Evolutionary conservation across 1,140 invertebrate species (phyloP), one percentile per base, ranked within the genome.

Genomic region (Acromyrmex heyeri): DNA sequence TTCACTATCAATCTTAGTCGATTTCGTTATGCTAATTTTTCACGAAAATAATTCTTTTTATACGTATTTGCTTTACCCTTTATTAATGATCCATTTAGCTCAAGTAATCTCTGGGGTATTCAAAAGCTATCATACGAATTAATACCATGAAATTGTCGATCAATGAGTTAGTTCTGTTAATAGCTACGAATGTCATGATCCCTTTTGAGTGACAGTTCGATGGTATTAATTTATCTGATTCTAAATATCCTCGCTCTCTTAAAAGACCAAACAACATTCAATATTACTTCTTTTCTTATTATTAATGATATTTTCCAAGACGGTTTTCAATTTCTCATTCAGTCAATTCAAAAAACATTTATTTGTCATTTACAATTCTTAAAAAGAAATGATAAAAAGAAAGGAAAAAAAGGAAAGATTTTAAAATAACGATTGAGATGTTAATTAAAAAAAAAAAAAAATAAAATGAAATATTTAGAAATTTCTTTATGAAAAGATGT

Each of bases 1-100:
- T 30, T 61, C 2, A 67, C 34, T 30, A 82, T 82, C 53, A 59
- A 81, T 70, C 67, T 72, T 82, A 59, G 69, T 57, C 24, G 78
- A 59, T 82, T 4, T 72, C 18, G 4, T 18, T 72, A 27, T 5
- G 10, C 3, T 6, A 78, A 70, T 57, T 30, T 53, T 50, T 70
- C 38, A 6, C 2, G 18, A 2, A n/a, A 48, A 38, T 61, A 8
- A 38, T 76, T 61, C 12, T 21, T 82, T 82, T 48, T 48, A 38
- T 44, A 44, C 38, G 38, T 12, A 44, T 72, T 3, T 44, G 3
- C 34, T 59, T 70, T 59, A 70, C 10, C 44, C 30, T 24, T 21
- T 59, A n/a, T 48, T 59, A 59, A 59, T 18, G 65, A 72, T 69
- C 24, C 3, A 55, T 72, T 30, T 82, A 48, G 18, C 12, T 48